A percentile compares a stretch with the other conserved stretches of the same genome.
Conservation (phyloP, 2,113 vertebrate species). For the Phalacrocorax pelagicus region DNA sequence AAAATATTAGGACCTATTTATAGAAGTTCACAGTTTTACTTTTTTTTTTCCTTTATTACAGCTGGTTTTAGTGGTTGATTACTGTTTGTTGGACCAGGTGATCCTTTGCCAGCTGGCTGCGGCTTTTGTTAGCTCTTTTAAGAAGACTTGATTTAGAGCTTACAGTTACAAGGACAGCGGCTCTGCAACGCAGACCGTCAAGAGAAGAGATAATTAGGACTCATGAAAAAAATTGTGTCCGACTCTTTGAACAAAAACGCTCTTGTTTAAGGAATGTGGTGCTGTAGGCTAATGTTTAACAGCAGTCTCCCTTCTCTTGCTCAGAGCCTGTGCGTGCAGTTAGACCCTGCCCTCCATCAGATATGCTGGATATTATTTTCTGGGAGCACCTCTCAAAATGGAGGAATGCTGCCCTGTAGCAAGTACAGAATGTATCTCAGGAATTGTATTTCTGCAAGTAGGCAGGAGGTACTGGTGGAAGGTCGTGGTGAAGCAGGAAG, state of each 20-base stretch:
- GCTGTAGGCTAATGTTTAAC: not conserved
- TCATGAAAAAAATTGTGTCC: not conserved
- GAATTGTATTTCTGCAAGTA: not conserved
- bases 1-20: not conserved
- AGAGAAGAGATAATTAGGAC: not conserved
- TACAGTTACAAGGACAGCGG: not conserved
- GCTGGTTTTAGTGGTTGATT: not conserved
- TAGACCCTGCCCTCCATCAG: not conserved
- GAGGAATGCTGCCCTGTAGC: not conserved
- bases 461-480: not conserved
- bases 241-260: not conserved
- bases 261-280: not conserved
- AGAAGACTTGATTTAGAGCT: not conserved
- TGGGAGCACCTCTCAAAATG: constrained; percentile 18
- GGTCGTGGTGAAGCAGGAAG: not conserved
- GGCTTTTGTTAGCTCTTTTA: not conserved
- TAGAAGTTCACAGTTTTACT: not conserved
- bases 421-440: not conserved
- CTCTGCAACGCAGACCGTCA: not conserved
- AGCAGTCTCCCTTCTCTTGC: not conserved
- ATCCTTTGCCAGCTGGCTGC: not conserved
- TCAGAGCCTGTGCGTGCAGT: not conserved
- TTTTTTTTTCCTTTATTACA: not conserved
- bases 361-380: not conserved
- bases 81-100: not conserved